Conservation (phyloP, 2,888 invertebrate species). For the Lepeophtheirus nordmannii region DNA sequence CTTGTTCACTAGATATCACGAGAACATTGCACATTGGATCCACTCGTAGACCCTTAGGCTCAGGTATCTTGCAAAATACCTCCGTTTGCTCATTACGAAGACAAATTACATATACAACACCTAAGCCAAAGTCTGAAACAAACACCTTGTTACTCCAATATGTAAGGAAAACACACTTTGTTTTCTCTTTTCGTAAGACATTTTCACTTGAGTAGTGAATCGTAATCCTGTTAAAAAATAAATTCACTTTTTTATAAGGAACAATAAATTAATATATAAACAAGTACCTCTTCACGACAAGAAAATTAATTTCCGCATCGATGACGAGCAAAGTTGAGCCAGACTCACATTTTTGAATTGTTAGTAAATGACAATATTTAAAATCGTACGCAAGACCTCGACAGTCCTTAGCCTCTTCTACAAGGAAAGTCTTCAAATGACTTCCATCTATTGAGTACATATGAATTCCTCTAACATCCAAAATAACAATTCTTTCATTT, state of each 20-base stretch:
- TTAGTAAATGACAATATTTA: not conserved
- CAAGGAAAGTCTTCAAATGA: not conserved
- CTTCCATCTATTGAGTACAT: not conserved
- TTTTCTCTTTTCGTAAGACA: not conserved
- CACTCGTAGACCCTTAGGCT: not conserved
- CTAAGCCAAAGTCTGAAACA: not conserved
- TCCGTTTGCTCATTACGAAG: not conserved
- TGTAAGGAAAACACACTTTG: not conserved
- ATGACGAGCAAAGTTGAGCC: constrained; percentile 1
- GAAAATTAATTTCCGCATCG: not conserved
- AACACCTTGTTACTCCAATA: not conserved
- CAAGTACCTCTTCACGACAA: not conserved
- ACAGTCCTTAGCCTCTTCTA: not conserved
- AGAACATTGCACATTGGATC: not conserved
- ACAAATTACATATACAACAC: not conserved
- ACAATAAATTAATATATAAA: not conserved
- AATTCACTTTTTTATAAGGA: not conserved
- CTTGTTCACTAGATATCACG: not conserved
- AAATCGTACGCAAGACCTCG: not conserved
- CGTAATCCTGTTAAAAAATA: not conserved
- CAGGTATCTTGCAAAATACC: not conserved
- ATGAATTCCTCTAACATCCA: not conserved
- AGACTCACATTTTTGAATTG: not conserved
- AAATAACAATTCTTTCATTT: not conserved
- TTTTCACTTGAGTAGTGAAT: not conserved